These are phyloP conservation scores for Phortica okadai DNA, from an alignment of 2,888 invertebrate genomes.

Conservation along the genomic window DNA sequence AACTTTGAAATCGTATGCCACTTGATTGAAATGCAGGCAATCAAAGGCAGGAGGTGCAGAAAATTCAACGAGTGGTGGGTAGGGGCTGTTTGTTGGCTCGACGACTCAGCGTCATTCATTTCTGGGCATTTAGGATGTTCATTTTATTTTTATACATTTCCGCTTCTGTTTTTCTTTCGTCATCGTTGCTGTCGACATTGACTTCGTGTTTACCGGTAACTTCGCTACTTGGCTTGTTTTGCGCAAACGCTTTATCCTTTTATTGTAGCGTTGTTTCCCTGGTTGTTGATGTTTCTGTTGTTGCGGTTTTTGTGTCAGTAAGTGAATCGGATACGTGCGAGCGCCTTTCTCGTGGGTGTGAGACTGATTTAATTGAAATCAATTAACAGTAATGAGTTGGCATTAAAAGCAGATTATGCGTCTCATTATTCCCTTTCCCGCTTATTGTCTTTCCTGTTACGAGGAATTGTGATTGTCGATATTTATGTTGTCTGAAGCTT, in stretches of 20 bases:
- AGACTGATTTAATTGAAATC: constrained; percentile 76
- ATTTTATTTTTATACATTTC: constrained; percentile 60
- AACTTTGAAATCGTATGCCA: constrained; percentile 1
- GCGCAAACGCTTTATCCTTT: not conserved
- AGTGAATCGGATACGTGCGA: too few relatives aligned
- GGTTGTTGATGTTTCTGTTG: constrained; percentile 62
- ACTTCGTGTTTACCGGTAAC: not conserved
- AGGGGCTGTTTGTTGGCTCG: too few relatives aligned
- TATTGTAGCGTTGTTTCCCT: constrained; percentile 25
- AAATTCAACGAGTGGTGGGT: not conserved
- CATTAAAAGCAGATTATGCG: constrained; percentile 71
- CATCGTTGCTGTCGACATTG: constrained; percentile 35
- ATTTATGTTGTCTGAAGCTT: too few relatives aligned
- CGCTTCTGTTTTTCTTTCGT: constrained; percentile 38
- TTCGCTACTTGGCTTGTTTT: too few relatives aligned
- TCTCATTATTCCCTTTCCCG: not conserved
- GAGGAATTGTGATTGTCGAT: too few relatives aligned
- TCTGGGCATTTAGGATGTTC: constrained; percentile 35
- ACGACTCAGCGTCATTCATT: not conserved
- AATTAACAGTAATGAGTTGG: constrained; percentile 76
- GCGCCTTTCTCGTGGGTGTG: constrained; percentile 37
- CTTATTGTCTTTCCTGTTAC: not conserved
- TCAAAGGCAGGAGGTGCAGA: not conserved
- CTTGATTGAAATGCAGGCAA: not conserved
- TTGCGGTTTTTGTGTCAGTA: constrained; percentile 52